Conservation (phyloP, 1,140 invertebrate genomes). For the Coenobita brevimanus region DNA sequence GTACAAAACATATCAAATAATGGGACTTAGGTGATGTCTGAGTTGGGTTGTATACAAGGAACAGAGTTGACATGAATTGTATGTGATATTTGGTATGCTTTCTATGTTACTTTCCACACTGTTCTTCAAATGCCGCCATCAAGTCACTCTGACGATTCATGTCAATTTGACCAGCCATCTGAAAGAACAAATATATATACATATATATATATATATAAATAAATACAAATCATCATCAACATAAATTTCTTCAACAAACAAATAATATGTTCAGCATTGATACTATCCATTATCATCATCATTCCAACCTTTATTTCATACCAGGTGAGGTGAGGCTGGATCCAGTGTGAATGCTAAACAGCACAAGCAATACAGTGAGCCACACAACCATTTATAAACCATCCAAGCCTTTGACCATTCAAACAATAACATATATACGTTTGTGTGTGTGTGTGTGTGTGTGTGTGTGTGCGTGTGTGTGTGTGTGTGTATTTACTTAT, state of each 20-base stretch:
- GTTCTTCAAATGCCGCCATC: slow-evolving; percentile 96
- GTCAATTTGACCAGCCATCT: slow-evolving; percentile 96
- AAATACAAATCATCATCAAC: too few relatives aligned
- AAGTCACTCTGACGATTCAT: slow-evolving; percentile 99
- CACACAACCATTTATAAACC: too few relatives aligned
- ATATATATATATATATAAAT: not conserved
- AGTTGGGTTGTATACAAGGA: slow-evolving; percentile 64
- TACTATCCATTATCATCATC: not conserved
- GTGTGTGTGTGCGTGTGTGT: too few relatives aligned
- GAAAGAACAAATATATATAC: slow-evolving; percentile 74
- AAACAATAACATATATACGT: too few relatives aligned
- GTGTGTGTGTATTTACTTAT: too few relatives aligned
- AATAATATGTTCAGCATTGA: not conserved
- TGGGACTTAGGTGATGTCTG: slow-evolving; percentile 62
- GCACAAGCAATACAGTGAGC: too few relatives aligned
- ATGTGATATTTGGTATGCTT: slow-evolving; percentile 45
- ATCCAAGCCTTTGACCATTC: too few relatives aligned
- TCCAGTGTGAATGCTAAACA: too few relatives aligned
- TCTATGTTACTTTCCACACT: slow-evolving; percentile 66
- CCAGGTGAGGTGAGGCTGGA: too few relatives aligned
- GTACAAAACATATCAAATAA: slow-evolving; percentile 65
- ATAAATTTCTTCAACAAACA: not conserved
- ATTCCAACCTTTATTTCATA: too few relatives aligned
- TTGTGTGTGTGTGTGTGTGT: too few relatives aligned
- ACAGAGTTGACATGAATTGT: slow-evolving; percentile 53